phyloP scores from a whole-genome alignment of 2,888 invertebrate species.

The Polymixis lichenea region DNA sequence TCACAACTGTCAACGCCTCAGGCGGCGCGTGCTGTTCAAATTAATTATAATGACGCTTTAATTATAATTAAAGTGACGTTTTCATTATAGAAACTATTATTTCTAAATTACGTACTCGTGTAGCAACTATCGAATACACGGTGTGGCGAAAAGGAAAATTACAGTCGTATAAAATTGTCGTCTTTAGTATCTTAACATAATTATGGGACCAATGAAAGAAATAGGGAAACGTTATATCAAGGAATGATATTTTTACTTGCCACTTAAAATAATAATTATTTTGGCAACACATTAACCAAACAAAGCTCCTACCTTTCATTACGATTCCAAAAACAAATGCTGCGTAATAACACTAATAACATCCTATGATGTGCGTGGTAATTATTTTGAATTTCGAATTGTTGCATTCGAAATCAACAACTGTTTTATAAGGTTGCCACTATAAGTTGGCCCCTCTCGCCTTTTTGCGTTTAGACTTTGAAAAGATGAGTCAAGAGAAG shows the following conservation, averaged over 20 bases:
- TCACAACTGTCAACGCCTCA: conserved; percentile 78
- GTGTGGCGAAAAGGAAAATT: conserved; percentile 57
- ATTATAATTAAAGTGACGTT: conserved; percentile 82
- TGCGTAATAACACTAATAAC: conserved; percentile 81
- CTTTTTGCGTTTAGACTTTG: conserved; percentile 63
- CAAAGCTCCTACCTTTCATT: conserved; percentile 74
- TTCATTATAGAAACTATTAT: conserved; percentile 77
- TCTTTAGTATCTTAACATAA: conserved; percentile 33
- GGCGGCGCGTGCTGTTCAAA: conserved; percentile 78
- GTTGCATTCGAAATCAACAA: conserved; percentile 82
- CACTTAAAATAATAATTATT: conserved; percentile 72
- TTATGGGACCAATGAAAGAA: conserved; percentile 40
- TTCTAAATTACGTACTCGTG: conserved; percentile 65
- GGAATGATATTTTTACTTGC: conserved; percentile 39
- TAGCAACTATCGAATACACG: conserved; percentile 38
- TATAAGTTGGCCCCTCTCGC: conserved; percentile 69
- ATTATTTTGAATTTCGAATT: conserved; percentile 81
- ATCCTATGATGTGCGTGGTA: conserved; percentile 75
- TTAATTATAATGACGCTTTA: conserved; percentile 83
- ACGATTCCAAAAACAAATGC: conserved; percentile 81
- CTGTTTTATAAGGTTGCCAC: conserved; percentile 78
- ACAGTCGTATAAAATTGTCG: conserved; percentile 37
- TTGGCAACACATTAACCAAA: conserved; percentile 69
- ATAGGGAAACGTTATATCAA: conserved; percentile 26
- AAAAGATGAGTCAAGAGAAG: conserved; percentile 70